Evolutionary conservation across 2,888 invertebrate species (phyloP), one percentile per base, ranked within the genome.

Genomic region (Chironomus riparius): DNA sequence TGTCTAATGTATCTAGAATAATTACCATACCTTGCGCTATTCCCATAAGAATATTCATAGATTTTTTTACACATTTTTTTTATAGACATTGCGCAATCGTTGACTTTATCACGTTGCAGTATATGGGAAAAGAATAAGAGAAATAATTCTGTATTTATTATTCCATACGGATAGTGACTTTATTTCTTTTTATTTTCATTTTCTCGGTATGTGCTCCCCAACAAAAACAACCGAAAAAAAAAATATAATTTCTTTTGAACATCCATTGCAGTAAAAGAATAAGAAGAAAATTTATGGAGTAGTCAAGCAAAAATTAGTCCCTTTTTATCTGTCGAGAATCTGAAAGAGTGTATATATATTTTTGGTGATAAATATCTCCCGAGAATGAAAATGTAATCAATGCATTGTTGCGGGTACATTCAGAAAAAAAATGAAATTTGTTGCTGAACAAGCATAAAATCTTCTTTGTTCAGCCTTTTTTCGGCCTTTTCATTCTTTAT

Each of bases 131-230:
- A 28, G 68, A n/a, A 28, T 13, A n/a, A 28, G 13, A 13, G 38
- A 13, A 28, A 38, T 38, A 38, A 70, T 70, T 22, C 7, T 24
- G 65, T 73, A 68, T 74, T 68, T 68, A 74, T 74, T 74, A 74
- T 74, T 74, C 74, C 74, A 68, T 47, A 74, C 74, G 74, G 74
- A 74, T 48, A 74, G 74, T 68, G 68, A 74, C 24, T 74, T 74
- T 38, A 68, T 68, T 74, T 28, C 22, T 62, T 62, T 62, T 61
- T 65, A 13, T 65, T 21, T 65, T 56, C 56, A 56, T 18, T 56
- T 56, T 56, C 56, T 56, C 56, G 56, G 56, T 56, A 18, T 56
- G 56, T 56, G 56, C 56, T 56, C 56, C 56, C 56, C 56, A 38
- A 56, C 56, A 56, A 38, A 2, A 38, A 38, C 1, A 38, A 38